These are phyloP conservation scores for Centropus unirufus DNA, from an alignment of 2,113 vertebrate species.

Conservation along the genomic window DNA sequence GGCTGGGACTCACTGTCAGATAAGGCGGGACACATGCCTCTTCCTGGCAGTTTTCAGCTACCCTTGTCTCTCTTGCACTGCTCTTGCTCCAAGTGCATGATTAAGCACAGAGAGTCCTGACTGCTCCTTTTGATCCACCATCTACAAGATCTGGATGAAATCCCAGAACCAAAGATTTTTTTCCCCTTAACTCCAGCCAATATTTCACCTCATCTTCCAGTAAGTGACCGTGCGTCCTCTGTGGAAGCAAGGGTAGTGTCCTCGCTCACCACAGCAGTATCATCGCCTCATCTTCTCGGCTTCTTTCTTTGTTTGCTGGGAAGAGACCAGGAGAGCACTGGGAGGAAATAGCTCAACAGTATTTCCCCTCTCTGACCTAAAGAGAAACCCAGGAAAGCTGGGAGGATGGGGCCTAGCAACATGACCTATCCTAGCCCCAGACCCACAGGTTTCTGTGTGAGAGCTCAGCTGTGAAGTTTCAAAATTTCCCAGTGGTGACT, in stretches of 20 bases:
- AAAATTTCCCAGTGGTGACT: conserved; percentile 36
- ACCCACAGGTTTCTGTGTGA: background rate
- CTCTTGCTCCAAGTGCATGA: conserved; percentile 32
- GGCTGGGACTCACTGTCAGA: background rate
- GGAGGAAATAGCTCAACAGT: conserved; percentile 11
- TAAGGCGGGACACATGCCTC: background rate
- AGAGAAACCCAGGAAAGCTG: background rate
- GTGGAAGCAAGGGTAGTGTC: background rate
- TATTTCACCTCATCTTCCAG: conserved; percentile 17
- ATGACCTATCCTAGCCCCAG: background rate
- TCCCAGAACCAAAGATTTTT: conserved; percentile 11
- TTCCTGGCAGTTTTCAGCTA: background rate
- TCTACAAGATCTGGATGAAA: conserved; percentile 37
- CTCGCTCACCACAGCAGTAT: background rate
- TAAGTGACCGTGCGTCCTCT: background rate
- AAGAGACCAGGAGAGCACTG: background rate
- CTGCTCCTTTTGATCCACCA: background rate
- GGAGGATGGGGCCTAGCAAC: background rate
- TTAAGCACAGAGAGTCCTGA: background rate
- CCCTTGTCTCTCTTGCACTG: background rate
- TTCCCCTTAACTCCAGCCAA: conserved; percentile 34
- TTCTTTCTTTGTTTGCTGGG: background rate
- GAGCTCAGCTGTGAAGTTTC: background rate
- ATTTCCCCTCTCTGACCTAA: background rate
- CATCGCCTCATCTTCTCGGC: background rate